These are phyloP conservation scores for Chiloscyllium punctatum DNA, from an alignment of 2,797 vertebrate genomes.

Conservation along the genomic window DNA sequence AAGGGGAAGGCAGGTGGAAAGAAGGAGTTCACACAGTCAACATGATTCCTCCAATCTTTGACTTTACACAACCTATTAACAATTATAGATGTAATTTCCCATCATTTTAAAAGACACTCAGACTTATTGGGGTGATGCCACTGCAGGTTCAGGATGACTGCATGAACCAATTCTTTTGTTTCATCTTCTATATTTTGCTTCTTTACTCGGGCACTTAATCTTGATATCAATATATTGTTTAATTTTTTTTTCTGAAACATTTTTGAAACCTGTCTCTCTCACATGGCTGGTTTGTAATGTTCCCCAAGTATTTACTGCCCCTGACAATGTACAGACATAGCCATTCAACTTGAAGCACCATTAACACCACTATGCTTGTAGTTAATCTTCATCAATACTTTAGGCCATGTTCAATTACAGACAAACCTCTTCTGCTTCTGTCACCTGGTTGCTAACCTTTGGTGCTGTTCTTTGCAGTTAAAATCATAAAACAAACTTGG, in stretches of 20 bases:
- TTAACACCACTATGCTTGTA: neutral
- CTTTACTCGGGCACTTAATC: neutral
- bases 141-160: neutral
- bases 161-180: neutral
- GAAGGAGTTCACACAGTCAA: neutral
- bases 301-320: neutral
- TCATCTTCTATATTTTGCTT: neutral
- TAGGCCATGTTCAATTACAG: neutral
- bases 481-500: neutral
- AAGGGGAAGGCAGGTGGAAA: neutral
- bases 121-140: neutral
- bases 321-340: neutral
- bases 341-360: neutral
- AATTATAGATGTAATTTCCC: neutral
- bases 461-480: neutral
- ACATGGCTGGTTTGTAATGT: neutral
- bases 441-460: neutral
- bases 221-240: neutral
- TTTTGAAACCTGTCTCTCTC: neutral
- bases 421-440: neutral
- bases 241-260: neutral
- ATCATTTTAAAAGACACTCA: neutral
- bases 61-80: neutral
- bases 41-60: neutral
- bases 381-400: neutral